These are phyloP conservation scores for Lepisosteus osseus DNA, from an alignment of 2,113 vertebrate genomes.

Conservation along the genomic window DNA sequence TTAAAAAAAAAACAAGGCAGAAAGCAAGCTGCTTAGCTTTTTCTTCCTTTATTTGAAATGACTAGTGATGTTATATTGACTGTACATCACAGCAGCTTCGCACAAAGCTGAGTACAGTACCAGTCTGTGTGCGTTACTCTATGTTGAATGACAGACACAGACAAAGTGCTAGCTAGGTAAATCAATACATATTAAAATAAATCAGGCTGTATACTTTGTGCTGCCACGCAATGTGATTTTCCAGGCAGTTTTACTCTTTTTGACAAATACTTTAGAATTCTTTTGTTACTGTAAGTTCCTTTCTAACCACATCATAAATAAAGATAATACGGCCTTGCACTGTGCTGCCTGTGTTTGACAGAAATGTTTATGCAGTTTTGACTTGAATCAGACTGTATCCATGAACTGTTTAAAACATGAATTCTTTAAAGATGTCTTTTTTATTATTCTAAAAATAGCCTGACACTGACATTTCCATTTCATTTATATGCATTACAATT, in stretches of 20 bases:
- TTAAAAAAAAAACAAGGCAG: no score
- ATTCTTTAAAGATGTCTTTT: no score
- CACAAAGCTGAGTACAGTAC: neutral
- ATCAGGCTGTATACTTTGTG: neutral
- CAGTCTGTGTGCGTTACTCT: neutral
- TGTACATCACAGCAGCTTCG: no score
- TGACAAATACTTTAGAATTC: neutral
- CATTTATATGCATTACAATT: no score
- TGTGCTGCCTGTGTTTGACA: neutral
- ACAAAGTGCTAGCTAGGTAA: neutral
- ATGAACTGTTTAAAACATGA: no score
- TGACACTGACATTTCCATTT: no score
- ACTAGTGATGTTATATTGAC: no score
- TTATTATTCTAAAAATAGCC: no score
- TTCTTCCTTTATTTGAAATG: no score
- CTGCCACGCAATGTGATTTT: neutral
- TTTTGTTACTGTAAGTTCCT: neutral
- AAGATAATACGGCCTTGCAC: neutral
- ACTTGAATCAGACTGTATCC: no score
- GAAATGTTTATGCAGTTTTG: no score
- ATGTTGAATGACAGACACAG: neutral
- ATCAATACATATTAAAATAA: neutral
- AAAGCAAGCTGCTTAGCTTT: no score
- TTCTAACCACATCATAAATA: neutral
- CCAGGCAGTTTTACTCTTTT: neutral